Base-by-base conservation (phyloP, 2,113 vertebrate genomes). In the Megaceryle maxima region DNA sequence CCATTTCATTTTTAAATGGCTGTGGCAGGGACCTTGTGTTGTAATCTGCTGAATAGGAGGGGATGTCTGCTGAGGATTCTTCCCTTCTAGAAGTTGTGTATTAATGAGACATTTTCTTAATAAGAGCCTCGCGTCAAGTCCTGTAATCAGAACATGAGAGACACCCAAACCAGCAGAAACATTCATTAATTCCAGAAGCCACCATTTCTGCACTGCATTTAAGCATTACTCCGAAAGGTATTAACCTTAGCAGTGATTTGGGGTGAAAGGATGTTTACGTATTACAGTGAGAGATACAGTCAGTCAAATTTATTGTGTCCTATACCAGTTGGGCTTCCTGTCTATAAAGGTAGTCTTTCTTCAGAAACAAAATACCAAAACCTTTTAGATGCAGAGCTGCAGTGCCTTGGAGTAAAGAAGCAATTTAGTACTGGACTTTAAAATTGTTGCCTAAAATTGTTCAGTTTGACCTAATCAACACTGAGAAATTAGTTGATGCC, bases 31-130 rank as follows among this genome's bases (percentile, higher is more conserved):
- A 95, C 79, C 79, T 86, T 94, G 55, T 91, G 81, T 44, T 91
- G 89, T 76, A 80, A 95, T 89, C 89, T 84, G 94, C 87, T 96
- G 93, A 83, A 94, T 48, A 69, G 70, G 48, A 93, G 59, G 60
- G 87, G 66, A 83, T 88, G 64, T 87, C 95, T 88, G 66, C 81
- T 86, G 94, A 97, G 92, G 83, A 91, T 80, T 97, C 76, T 88
- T 93, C 46, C 50, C 76, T 95, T 91, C 92, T 93, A 88, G 76
- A 97, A 94, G 31, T 6, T 56, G 37, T 60, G 80, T 57, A 41
- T 92, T 94, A 98, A 97, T 94, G 95, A 98, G 97, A 92, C 87
- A 93, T 95, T 93, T 96, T 90, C 84, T 92, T 86, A 95, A 92
- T 73, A 88, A 95, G 63, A 97, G 63, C 39, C 56, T 93, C 59